Conservation (phyloP, 2,888 invertebrate species). For the Leucoma salicis region DNA sequence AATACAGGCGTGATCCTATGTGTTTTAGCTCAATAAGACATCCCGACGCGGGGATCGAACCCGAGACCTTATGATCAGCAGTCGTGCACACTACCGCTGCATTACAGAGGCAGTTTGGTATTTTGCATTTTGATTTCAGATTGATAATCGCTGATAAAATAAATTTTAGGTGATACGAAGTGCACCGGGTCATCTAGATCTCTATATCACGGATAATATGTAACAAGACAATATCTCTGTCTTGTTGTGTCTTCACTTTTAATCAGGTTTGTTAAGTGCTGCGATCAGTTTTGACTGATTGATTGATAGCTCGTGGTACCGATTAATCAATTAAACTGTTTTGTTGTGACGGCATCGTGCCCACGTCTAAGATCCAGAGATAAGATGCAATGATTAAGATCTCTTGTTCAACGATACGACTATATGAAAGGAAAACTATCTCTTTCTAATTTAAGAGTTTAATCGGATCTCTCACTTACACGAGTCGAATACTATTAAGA, state of each 20-base stretch:
- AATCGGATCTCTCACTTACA: background rate
- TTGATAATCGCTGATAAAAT: no score
- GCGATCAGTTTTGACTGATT: slow-evolving; percentile 11
- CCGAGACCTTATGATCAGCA: no score
- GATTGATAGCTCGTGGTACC: slow-evolving; percentile 15
- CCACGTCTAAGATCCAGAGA: slow-evolving; percentile 6
- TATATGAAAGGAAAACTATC: background rate
- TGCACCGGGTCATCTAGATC: no score
- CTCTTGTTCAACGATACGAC: background rate
- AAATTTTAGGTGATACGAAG: no score
- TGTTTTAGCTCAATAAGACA: no score
- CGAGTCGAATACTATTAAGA: background rate
- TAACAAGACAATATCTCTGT: background rate
- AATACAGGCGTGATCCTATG: no score
- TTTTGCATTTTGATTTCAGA: no score
- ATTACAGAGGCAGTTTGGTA: no score
- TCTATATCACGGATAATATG: no score
- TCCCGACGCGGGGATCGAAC: no score
- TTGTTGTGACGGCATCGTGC: slow-evolving; percentile 11
- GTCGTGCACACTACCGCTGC: no score
- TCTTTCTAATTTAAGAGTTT: background rate
- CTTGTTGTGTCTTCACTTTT: background rate
- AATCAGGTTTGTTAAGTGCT: slow-evolving; percentile 3
- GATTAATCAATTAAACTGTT: slow-evolving; percentile 12
- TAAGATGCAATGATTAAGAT: slow-evolving; percentile 5